These are phyloP conservation scores for Palloptera scutellata DNA, from an alignment of 2,888 invertebrate species.

Conservation along the genomic window DNA sequence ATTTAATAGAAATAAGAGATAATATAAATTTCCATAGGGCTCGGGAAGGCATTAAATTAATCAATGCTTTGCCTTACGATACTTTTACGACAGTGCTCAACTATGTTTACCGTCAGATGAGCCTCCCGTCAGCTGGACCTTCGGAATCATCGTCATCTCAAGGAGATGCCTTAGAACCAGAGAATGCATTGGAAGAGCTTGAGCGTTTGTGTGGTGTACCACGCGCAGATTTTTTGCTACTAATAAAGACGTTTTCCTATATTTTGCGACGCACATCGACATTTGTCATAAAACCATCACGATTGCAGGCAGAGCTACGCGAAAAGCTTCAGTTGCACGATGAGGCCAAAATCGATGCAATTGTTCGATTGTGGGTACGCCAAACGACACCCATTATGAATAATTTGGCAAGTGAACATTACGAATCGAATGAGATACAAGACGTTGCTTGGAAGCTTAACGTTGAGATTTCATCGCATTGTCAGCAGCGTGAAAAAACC, in stretches of 20 bases:
- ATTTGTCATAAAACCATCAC: constrained; percentile 68
- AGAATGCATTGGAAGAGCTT: constrained; percentile 60
- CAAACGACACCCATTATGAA: constrained; percentile 67
- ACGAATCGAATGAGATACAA: constrained; percentile 65
- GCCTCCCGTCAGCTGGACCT: constrained; percentile 40
- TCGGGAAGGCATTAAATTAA: constrained; percentile 63
- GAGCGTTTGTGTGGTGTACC: constrained; percentile 61
- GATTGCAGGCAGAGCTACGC: constrained; percentile 65
- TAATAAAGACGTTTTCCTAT: constrained; percentile 64
- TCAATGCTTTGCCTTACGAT: constrained; percentile 60
- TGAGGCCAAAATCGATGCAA: constrained; percentile 67
- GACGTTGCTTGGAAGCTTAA: constrained; percentile 69
- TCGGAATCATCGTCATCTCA: too few species aligned
- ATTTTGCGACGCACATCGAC: constrained; percentile 66
- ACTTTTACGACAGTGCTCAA: constrained; percentile 60
- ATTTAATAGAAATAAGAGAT: constrained; percentile 8
- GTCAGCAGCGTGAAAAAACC: constrained; percentile 63
- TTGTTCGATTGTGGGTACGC: constrained; percentile 67
- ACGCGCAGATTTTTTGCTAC: constrained; percentile 57
- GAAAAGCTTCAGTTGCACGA: constrained; percentile 65
- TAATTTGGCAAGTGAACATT: constrained; percentile 63
- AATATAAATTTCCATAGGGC: constrained; percentile 48
- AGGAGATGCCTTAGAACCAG: constrained; percentile 49
- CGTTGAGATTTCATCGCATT: constrained; percentile 66
- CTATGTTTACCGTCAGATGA: constrained; percentile 63